Base-by-base conservation (phyloP, 2,888 invertebrate species). In the Andrena praecox region DNA sequence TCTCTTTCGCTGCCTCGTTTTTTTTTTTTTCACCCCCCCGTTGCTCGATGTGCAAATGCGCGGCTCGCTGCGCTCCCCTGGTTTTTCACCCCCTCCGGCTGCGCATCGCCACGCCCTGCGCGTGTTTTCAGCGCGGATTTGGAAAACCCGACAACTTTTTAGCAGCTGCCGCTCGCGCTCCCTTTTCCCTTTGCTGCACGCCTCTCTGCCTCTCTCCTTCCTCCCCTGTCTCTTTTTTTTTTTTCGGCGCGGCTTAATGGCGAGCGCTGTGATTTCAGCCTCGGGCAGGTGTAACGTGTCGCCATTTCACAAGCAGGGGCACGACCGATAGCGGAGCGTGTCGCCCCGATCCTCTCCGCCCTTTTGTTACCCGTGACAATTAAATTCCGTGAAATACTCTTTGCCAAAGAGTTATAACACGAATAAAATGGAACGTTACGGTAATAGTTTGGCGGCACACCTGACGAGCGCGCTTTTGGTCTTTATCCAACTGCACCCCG, bases 61-160 rank as follows among this genome's bases (percentile, higher is more conserved):
- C 84, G 84, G 60, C 73, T 76, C 67, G 68, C 48, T 70, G 77
- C 67, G 72, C 67, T 56, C 70, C 64, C 80, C 50, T 80, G 86
- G 82, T 88, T 88, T 86, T 86, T 80, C 62, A 60, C 48, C 50
- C 62, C 50, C 5, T 59, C 59, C 35, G 54, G 59, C 27, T 24
- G 56, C 71, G 52, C 56, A 29, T 29, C 29, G 78, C 59, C 84
- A 77, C 86, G 75, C 76, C 84, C 77, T n/a, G 76, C 31, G 62
- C 76, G 73, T 85, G 81, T 81, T 85, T 88, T 81, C 78, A 78
- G 67, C 75, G 66, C 77, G 64, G 62, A 73, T 73, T 68, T 82
- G 76, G 68, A 68, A 73, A 77, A 66, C 84, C 76, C 60, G 80
- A 73, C 78, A 79, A 81, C 72, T 88, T 87, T 87, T 86, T 85